phyloP scores from a whole-genome alignment of 1,140 invertebrate genomes.

The Eueides isabella region DNA sequence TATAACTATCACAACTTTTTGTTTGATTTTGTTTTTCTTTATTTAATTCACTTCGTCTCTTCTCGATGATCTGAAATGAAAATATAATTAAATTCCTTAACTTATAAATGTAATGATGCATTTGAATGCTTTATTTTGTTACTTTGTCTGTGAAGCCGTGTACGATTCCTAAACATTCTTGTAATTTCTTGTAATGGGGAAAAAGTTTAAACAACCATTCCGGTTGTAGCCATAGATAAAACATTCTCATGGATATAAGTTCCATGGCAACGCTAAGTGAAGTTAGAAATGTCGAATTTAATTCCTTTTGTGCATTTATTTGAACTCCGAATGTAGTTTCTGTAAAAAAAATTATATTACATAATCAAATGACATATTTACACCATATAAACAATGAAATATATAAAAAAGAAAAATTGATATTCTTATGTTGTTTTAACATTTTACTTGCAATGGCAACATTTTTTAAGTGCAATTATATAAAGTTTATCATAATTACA shows the following conservation, averaged over 20 bases:
- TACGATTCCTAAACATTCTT: conserved; percentile 49
- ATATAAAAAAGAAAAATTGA: too few relatives aligned
- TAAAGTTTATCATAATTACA: too few relatives aligned
- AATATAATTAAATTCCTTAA: neutral
- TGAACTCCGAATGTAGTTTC: conserved; percentile 75
- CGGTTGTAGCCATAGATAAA: conserved; percentile 75
- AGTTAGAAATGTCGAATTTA: conserved; percentile 57
- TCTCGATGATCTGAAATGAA: conserved; percentile 27
- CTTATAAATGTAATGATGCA: neutral
- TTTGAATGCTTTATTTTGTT: conserved; percentile 16
- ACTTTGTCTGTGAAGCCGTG: conserved; percentile 69
- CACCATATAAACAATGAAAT: too few relatives aligned
- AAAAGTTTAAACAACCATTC: conserved; percentile 71
- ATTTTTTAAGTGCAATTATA: too few relatives aligned
- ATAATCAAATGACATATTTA: too few relatives aligned
- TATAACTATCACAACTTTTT: conserved; percentile 10
- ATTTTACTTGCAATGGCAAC: too few relatives aligned
- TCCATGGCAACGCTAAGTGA: conserved; percentile 54
- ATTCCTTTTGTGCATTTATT: conserved; percentile 61
- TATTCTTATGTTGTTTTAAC: too few relatives aligned
- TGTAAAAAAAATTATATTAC: conserved; percentile 42
- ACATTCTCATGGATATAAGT: conserved; percentile 66
- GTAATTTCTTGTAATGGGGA: conserved; percentile 49
- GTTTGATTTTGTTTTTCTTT: conserved; percentile 23
- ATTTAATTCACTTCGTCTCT: conserved; percentile 27